Conservation (phyloP, 2,113 vertebrate species). For the Malurus melanocephalus region DNA sequence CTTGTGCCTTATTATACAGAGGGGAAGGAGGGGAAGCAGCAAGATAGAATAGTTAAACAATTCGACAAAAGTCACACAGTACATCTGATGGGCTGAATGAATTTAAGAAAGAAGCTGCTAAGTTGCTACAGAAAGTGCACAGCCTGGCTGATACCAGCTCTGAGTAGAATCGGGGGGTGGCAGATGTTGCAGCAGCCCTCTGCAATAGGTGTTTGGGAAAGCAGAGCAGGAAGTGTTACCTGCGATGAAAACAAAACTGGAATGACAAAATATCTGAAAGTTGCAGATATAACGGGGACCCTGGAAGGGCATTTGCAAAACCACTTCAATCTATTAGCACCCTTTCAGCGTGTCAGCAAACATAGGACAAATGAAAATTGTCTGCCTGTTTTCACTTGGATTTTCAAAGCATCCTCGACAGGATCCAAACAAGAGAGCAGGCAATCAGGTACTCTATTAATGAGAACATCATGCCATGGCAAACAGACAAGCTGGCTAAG, state of each 20-base stretch:
- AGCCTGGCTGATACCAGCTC: neutral
- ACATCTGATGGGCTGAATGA: neutral
- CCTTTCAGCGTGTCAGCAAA: neutral
- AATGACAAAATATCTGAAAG: constrained; percentile 31
- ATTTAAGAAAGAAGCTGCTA: neutral
- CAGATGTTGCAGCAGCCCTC: neutral
- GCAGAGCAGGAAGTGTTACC: neutral
- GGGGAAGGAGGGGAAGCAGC: neutral
- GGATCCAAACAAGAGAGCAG: neutral
- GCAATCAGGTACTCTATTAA: constrained; percentile 10
- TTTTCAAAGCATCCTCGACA: neutral
- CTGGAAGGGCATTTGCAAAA: constrained; percentile 12
- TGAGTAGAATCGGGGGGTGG: neutral
- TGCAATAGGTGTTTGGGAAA: neutral
- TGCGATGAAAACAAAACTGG: neutral
- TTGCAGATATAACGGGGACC: neutral
- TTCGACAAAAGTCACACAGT: neutral
- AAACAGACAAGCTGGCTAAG: constrained; percentile 13
- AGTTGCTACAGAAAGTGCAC: neutral
- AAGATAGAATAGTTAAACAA: neutral
- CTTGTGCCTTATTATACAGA: neutral
- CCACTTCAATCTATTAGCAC: constrained; percentile 17
- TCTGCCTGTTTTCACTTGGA: neutral
- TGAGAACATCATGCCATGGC: neutral
- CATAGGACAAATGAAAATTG: constrained; percentile 5